phyloP scores from a whole-genome alignment of 2,113 vertebrate genomes.

The Urocitellus parryii region DNA sequence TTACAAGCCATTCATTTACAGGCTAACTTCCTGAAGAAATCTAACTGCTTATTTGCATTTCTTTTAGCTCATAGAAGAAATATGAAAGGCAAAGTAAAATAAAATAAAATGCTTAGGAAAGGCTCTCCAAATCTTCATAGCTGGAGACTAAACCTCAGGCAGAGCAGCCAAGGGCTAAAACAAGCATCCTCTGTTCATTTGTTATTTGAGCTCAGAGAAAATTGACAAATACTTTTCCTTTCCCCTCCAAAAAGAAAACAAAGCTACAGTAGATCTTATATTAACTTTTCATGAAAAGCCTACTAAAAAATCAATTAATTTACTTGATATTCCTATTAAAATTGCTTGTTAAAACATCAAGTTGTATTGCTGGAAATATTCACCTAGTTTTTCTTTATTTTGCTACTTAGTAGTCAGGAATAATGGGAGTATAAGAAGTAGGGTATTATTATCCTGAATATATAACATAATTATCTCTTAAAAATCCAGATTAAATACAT shows the following conservation, averaged over 20 bases:
- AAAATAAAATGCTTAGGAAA: background rate
- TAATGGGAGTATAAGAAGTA: background rate
- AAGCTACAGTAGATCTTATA: background rate
- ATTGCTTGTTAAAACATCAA: background rate
- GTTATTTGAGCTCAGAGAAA: background rate
- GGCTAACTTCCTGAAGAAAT: background rate
- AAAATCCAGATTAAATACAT: background rate
- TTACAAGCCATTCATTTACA: background rate
- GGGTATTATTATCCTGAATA: background rate
- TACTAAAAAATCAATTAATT: slow-evolving; percentile 20
- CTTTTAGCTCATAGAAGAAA: background rate
- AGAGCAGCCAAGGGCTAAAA: background rate
- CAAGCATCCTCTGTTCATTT: background rate
- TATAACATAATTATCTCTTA: background rate
- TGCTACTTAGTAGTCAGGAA: background rate
- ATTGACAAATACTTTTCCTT: background rate
- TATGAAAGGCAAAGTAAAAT: background rate
- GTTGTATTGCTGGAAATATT: background rate
- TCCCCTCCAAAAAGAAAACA: background rate
- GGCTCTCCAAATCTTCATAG: background rate
- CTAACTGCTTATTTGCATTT: background rate
- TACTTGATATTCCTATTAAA: background rate
- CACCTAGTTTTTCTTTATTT: background rate
- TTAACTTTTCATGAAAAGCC: slow-evolving; percentile 1
- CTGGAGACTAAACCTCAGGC: background rate